Base-by-base conservation (phyloP, 2,888 invertebrate species). In the Drosophila villosipedis region DNA sequence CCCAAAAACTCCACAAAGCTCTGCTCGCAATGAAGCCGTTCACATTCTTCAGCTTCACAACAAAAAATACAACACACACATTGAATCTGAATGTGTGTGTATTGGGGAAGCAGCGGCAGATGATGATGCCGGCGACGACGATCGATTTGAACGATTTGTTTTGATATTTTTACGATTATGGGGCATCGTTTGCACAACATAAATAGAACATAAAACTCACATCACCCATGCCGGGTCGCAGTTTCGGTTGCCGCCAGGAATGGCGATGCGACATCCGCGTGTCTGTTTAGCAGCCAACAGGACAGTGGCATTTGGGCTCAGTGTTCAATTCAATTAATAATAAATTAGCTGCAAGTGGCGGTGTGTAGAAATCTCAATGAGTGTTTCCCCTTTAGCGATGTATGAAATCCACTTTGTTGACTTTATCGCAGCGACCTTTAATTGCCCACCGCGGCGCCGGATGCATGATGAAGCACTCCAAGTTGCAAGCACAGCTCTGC, bases 141-240 rank as follows among this genome's bases (percentile, higher is more conserved):
- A 91, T 92, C 92, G 91, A 93, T 92, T 93, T 93, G 92, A 92
- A 93, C 93, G 93, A 93, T 93, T 93, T 93, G 93, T 93, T 93
- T 92, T 93, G 93, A 93, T 93, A 92, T 92, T 92, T 93, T 93
- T 93, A 93, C 92, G 93, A 93, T 93, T 93, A 93, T 93, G 92
- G 75, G 89, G 92, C 91, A 84, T 92, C 92, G 92, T 93, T 93
- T 93, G 91, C 93, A 93, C 93, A 91, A 92, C 92, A 93, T 93
- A 92, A 93, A 93, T 93, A 90, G 92, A 91, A 93, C 92, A 93
- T 93, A 92, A 92, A 93, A 92, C 89, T 88, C 72, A 39, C 80
- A 72, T 68, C 76, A 70, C 54, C 50, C 50, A 16, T 50, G 50
- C 5, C 50, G 39, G 65, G 68, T 69, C 60, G 57, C 52, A 43